Evolutionary conservation across 2,113 vertebrate genomes (phyloP), one percentile per base, ranked within the genome.

Genomic region (Nannobrachium achirus): DNA sequence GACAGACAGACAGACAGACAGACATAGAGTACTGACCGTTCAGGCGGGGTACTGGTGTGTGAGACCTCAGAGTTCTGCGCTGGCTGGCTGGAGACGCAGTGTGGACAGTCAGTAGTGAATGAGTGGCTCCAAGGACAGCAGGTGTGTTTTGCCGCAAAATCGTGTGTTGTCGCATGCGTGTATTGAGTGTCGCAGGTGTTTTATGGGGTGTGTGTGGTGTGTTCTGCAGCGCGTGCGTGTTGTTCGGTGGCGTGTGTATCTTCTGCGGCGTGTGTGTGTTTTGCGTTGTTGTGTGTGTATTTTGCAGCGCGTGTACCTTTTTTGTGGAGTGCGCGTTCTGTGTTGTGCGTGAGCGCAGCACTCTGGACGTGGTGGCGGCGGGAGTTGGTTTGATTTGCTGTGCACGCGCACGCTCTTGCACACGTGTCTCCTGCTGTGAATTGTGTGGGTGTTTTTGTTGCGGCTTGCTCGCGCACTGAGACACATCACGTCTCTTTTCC

Each of bases 1-100:
- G 25, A 33, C 13, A 49, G 48, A 49, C 13, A 49, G 11, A 49
- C 46, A 14, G 46, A 14, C n/a, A 7, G n/a, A 49, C 11, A n/a
- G 48, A 7, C 48, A 10, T 2, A 7, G 11, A 13, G 11, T n/a
- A 15, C 25, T 56, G 18, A 56, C 53, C 25, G n/a, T 56, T 56
- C 10, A 56, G 53, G 53, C 25, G 53, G 6, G 25, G 3, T 9
- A 19, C n/a, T 39, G 53, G 20, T 56, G 53, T 38, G 25, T n/a
- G 53, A n/a, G 53, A 56, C 53, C 53, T 56, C 53, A 56, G 53
- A 38, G n/a, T 56, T 20, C 53, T 38, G 20, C 20, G 13, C 3
- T 20, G 25, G 53, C 6, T 18, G 10, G 8, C 19, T 11, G 10
- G 51, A 16, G 51, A 19, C 10, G 51, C 25, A 33, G 19, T 25